Evolutionary conservation across 92 coral and sea anemone species (phyloP), one percentile per base, ranked within the genome.

Genomic region (Pocillopora grandis): DNA sequence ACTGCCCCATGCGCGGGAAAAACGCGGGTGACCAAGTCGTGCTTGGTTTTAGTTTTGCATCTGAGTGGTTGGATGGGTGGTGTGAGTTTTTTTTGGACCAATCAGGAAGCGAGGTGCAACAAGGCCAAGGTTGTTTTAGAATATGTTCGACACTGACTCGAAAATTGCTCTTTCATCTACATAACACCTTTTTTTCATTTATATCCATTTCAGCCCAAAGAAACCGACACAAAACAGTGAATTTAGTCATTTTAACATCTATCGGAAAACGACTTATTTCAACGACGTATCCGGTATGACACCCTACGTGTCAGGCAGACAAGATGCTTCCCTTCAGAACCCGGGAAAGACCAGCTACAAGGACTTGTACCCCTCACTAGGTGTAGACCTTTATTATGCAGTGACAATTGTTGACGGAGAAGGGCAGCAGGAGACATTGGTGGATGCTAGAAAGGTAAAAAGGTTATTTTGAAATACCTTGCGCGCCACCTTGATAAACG

Each of bases 171-270:
- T 67, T 13, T 36, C 48, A 27, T 10, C 48, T 19, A 2, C 36
- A 1, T 15, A 15, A 21, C 18, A 21, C 21, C 3, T 13, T 21
- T 31, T 18, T 70, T 4, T 6, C 5, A 10, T 70, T 8, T 33
- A 3, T 37, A n/a, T 21, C 27, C 33, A 8, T 42, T 62, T 18
- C 61, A 84, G 88, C 55, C 88, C 80, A 73, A 70, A 62, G 42
- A 77, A 31, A 61, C 84, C 58, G 58, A 80, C 87, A 73, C 49
- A 56, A 42, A 91, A 91, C 88, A 81, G 91, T 15, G 93, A 96
- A 82, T 96, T 96, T 94, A 94, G 84, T 57, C 86, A 96, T 76
- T 96, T 85, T 79, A 96, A 96, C 80, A 91, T 96, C 84, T 96
- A 96, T 79, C 96, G 98, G 74, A 89, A 93, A 78, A 80, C 79